Base-by-base conservation (phyloP, 2,113 vertebrate genomes). In the Lonchura striata region DNA sequence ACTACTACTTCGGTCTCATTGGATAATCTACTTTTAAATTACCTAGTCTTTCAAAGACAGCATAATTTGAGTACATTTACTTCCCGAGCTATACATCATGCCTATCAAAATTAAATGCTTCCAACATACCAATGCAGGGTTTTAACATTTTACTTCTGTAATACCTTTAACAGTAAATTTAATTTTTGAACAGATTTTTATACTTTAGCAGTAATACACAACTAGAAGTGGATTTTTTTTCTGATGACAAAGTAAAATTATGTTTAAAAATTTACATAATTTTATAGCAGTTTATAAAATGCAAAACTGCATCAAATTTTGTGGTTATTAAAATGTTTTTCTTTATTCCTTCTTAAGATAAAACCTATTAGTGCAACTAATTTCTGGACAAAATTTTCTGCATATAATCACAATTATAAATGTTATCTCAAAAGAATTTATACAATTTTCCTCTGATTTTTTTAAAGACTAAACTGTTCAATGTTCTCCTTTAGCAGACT, bases 71-170 rank as follows among this genome's bases (percentile, higher is more conserved):
- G 95, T 96, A 96, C 82, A 94, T 82, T 96, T 93, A 97, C 97
- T 98, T 98, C 97, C 98, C 95, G 59, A 92, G 97, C 96, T 97
- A 98, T 98, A 97, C 91, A 98, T 98, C 97, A 98, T 97, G 95
- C 94, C 96, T 96, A 97, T 97, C 96, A 97, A 97, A 97, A 96
- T 96, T 97, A 97, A 98, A 96, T 94, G 94, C 75, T 98, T 97
- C 96, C 95, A 97, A 97, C 95, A 95, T 95, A 95, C 75, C 77
- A 94, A 53, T 77, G 87, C 65, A 77, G 63, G 18, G 2, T 96
- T 96, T 97, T 80, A 93, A 64, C 76, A 68, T 92, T 94, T 92
- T 75, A 46, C 39, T 93, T 70, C 79, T 96, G 49, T 90, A 95
- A 70, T 92, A 76, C 72, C 82, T 91, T 96, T 92, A 95, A 78